A percentile compares a stretch with the other conserved stretches of the same genome.
phyloP scores from a whole-genome alignment of 2,113 vertebrate species.

The Mus pahari region DNA sequence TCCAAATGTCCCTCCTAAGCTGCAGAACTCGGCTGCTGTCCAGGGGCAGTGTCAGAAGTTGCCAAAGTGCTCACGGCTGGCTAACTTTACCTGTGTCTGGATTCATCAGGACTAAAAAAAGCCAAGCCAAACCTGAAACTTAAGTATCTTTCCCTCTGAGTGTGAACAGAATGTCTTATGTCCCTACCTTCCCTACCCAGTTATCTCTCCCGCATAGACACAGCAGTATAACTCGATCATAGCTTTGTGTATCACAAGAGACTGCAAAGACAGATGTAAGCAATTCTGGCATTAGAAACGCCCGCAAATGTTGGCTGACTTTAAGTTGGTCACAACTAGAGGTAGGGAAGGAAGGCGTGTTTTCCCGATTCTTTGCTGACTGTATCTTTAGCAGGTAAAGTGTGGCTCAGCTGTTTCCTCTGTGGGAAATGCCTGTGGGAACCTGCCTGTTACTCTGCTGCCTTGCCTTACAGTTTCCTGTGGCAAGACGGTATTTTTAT shows the following conservation, averaged over 20 bases:
- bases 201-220: not conserved
- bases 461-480: slow-evolving; percentile 5
- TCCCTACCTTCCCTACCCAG: not conserved
- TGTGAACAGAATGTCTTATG: not conserved
- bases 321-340: not conserved
- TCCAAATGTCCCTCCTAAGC: not conserved
- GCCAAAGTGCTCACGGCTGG: not conserved
- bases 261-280: not conserved
- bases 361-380: not conserved
- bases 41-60: not conserved
- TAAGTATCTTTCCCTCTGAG: not conserved
- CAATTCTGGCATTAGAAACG: not conserved
- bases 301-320: not conserved
- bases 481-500: no score
- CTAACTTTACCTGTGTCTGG: not conserved
- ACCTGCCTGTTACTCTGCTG: not conserved
- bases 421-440: not conserved
- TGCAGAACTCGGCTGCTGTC: not conserved
- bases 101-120: not conserved
- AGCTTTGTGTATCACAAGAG: slow-evolving; percentile 4
- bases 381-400: not conserved
- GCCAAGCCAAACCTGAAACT: not conserved
- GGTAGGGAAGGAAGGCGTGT: not conserved
- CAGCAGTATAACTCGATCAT: not conserved
- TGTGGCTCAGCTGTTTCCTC: slow-evolving; percentile 28